Evolutionary conservation across 1,140 invertebrate species (phyloP).

Genomic region (Zaprionus inermis): DNA sequence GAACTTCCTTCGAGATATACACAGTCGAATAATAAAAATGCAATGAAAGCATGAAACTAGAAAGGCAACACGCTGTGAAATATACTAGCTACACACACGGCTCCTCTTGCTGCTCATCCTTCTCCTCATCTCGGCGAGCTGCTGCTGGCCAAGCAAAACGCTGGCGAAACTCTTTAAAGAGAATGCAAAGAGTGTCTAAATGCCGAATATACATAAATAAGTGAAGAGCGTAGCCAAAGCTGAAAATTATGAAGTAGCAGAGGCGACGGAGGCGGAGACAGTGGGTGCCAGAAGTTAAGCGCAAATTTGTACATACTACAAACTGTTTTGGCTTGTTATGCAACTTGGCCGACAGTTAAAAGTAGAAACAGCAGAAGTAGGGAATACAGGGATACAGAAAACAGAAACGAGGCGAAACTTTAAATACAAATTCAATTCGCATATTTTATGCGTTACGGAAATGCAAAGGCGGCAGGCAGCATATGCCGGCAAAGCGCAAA

Average conservation of each 20-base stretch:
- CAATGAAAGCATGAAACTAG: slow-evolving; percentile 78
- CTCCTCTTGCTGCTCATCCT: slow-evolving; percentile 8
- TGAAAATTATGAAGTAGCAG: slow-evolving; percentile 54
- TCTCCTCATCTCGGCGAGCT: not conserved
- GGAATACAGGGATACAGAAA: slow-evolving; percentile 15
- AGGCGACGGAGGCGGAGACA: slow-evolving; percentile 5
- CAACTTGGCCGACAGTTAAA: slow-evolving; percentile 56
- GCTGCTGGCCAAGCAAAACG: not conserved
- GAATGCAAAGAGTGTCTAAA: slow-evolving; percentile 3
- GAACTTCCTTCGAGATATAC: slow-evolving; percentile 71
- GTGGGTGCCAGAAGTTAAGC: slow-evolving; percentile 66
- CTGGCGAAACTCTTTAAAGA: slow-evolving; percentile 4
- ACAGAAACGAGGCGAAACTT: slow-evolving; percentile 52
- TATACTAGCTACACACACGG: slow-evolving; percentile 26
- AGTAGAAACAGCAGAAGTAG: slow-evolving; percentile 1
- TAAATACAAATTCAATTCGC: slow-evolving; percentile 82
- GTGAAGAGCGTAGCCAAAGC: slow-evolving; percentile 24
- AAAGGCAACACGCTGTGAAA: slow-evolving; percentile 63
- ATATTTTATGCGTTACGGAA: slow-evolving; percentile 76
- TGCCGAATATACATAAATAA: slow-evolving; percentile 11
- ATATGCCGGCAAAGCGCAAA: slow-evolving; percentile 74
- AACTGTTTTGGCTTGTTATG: slow-evolving; percentile 79
- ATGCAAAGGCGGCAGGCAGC: slow-evolving; percentile 49
- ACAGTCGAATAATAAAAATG: slow-evolving; percentile 76
- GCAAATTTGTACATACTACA: slow-evolving; percentile 76